Conservation (phyloP, 2,113 vertebrate genomes). For the Python bivittatus region DNA sequence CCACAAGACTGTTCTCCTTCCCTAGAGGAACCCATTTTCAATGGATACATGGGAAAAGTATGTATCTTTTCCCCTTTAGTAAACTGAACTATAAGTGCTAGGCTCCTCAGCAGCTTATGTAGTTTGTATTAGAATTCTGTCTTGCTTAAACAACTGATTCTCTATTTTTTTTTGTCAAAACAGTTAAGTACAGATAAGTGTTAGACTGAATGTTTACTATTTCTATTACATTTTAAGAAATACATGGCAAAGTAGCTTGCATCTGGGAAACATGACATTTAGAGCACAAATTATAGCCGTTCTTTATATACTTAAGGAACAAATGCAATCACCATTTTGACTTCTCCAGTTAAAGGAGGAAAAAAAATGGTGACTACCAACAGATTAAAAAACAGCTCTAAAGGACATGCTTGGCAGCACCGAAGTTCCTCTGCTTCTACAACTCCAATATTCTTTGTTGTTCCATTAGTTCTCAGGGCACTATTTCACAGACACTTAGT, state of each 20-base stretch:
- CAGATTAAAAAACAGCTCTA: background rate
- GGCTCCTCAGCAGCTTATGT: background rate
- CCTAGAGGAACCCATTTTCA: background rate
- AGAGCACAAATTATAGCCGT: background rate
- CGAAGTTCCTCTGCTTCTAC: background rate
- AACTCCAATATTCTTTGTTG: background rate
- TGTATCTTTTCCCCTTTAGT: no score
- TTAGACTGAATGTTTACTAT: background rate
- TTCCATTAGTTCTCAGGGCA: background rate
- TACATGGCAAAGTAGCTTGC: background rate
- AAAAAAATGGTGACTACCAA: background rate
- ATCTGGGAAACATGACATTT: background rate
- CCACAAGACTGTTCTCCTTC: background rate
- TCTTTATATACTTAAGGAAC: background rate
- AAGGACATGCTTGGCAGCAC: background rate
- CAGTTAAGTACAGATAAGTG: background rate
- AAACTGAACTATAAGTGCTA: accelerated
- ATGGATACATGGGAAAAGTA: background rate
- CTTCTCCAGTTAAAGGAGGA: background rate
- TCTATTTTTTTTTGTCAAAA: background rate
- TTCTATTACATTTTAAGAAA: background rate
- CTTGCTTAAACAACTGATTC: background rate
- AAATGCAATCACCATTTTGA: background rate
- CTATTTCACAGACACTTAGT: background rate
- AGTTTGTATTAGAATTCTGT: background rate